Percentiles rank a stretch among this genome's conserved stretches.
Conservation (phyloP, 2,113 vertebrate species). For the Suricata suricatta region DNA sequence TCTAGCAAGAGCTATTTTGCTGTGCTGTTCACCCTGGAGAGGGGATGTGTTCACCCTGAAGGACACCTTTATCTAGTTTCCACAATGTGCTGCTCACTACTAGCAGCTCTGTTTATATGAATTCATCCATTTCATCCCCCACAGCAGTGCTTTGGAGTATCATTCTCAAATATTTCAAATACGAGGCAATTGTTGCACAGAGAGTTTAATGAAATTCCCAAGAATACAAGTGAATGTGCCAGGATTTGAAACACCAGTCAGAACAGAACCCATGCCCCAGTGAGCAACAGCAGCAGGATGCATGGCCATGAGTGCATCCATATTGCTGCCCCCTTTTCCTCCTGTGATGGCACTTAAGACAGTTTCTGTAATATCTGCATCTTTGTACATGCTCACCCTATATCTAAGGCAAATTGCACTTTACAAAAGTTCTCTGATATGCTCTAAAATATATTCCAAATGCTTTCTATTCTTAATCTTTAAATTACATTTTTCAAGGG, state of each 20-base stretch:
- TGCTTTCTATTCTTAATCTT: not conserved
- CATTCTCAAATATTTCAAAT: not conserved
- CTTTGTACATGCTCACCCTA: not conserved
- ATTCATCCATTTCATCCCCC: not conserved
- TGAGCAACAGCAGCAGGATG: not conserved
- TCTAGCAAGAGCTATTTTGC: not conserved
- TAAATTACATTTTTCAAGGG: not conserved
- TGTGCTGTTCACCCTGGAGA: not conserved
- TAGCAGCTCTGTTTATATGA: not conserved
- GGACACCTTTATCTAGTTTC: not conserved
- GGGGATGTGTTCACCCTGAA: not conserved
- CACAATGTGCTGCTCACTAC: not conserved
- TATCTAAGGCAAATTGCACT: not conserved
- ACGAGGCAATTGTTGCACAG: not conserved
- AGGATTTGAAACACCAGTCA: not conserved
- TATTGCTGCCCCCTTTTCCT: not conserved
- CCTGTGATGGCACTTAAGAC: not conserved
- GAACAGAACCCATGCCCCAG: not conserved
- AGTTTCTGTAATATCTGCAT: not conserved
- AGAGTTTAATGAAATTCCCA: not conserved
- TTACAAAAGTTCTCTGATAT: not conserved
- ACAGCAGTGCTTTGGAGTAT: not conserved
- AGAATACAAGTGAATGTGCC: not conserved
- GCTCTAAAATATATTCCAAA: not conserved
- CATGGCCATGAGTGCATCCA: rapidly evolving